Evolutionary conservation across 2,113 vertebrate species (phyloP).

Genomic region (Meles meles): DNA sequence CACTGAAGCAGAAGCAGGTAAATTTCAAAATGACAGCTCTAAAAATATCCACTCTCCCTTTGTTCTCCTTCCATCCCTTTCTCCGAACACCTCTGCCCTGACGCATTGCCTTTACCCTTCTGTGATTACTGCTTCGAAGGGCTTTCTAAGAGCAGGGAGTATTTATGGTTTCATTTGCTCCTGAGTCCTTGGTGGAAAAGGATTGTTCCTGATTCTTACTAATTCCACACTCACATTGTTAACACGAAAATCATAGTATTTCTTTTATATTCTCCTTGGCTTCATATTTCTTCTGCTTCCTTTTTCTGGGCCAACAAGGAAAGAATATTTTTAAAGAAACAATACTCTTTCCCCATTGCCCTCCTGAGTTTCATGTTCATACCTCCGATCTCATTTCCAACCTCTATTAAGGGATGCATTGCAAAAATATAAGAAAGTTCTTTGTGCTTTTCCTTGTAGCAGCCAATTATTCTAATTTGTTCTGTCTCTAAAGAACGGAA

Average conservation of each 20-base stretch:
- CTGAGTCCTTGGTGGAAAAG: not conserved
- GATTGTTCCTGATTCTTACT: conserved; percentile 3
- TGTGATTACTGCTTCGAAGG: conserved; percentile 11
- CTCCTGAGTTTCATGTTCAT: not conserved
- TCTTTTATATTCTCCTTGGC: conserved; percentile 5
- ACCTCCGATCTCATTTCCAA: conserved; percentile 32
- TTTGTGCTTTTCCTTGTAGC: conserved; percentile 50
- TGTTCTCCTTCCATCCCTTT: conserved; percentile 33
- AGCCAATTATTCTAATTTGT: conserved; percentile 66
- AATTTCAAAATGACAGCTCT: conserved; percentile 69
- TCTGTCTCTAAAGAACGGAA: conserved; percentile 40
- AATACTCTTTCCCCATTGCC: not conserved
- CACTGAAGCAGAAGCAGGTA: conserved; percentile 60
- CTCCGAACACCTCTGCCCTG: conserved; percentile 32
- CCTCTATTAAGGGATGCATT: conserved; percentile 6
- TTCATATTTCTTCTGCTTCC: conserved; percentile 11
- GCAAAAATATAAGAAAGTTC: conserved; percentile 39
- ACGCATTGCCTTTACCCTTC: not conserved
- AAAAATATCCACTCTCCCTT: conserved; percentile 64
- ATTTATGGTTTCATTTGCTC: conserved; percentile 55
- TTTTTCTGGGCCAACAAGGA: not conserved
- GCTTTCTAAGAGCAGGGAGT: not conserved
- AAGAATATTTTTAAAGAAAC: conserved; percentile 45
- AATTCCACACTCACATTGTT: conserved; percentile 15
- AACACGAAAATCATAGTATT: conserved; percentile 40